Conservation (phyloP, 2,888 invertebrate genomes). For the Lepidochitona cinerea region DNA sequence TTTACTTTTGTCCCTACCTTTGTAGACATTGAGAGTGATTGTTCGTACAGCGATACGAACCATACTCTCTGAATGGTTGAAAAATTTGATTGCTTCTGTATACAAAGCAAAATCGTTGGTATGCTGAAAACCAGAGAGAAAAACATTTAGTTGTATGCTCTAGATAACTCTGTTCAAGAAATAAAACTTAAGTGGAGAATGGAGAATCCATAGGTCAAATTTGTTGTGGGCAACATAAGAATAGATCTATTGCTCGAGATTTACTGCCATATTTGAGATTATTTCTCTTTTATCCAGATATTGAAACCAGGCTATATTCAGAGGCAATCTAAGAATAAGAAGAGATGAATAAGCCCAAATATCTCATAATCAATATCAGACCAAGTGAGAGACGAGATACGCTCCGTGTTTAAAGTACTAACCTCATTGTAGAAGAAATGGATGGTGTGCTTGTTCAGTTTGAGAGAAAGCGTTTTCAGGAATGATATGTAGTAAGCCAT, state of each 20-base stretch:
- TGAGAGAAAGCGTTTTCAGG: slow-evolving; percentile 96
- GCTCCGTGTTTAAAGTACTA: slow-evolving; percentile 20
- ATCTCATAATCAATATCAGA: no score
- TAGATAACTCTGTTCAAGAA: no score
- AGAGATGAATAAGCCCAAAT: no score
- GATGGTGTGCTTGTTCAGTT: slow-evolving; percentile 97
- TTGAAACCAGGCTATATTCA: no score
- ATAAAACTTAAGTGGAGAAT: no score
- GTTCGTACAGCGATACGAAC: slow-evolving; percentile 98
- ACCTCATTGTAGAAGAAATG: slow-evolving; percentile 99
- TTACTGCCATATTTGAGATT: no score
- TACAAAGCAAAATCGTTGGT: slow-evolving; percentile 99
- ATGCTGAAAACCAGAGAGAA: slow-evolving; percentile 58
- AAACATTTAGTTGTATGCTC: no score
- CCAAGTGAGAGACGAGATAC: not conserved
- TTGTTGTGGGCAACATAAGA: no score
- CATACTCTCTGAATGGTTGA: slow-evolving; percentile 99
- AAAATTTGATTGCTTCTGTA: slow-evolving; percentile 99
- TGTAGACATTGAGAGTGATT: slow-evolving; percentile 95
- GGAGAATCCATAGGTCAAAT: no score
- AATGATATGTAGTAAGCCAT: slow-evolving; percentile 99
- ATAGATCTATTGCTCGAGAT: no score
- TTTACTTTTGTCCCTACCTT: slow-evolving; percentile 62
- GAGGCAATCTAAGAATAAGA: no score
- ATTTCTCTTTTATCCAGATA: no score